Evolutionary conservation across 2,888 invertebrate species (phyloP).

Genomic region (Tillus elongatus): DNA sequence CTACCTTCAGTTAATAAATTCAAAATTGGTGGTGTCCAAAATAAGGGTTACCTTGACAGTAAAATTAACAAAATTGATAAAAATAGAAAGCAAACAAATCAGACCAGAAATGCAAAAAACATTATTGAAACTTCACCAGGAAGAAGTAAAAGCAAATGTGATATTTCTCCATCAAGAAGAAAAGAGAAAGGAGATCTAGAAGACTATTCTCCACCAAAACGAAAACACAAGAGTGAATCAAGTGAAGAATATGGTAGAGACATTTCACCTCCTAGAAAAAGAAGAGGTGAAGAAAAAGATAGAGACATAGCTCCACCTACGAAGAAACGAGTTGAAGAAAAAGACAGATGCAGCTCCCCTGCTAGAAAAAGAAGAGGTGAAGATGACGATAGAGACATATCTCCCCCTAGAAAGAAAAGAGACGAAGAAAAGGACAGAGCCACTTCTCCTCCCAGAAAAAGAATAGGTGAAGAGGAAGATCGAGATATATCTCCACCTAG

Average conservation of each 20-base stretch:
- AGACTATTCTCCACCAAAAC: constrained; percentile 41
- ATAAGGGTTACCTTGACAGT: neutral
- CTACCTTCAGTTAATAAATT: neutral
- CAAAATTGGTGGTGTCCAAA: neutral
- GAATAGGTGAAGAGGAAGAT: constrained; percentile 17
- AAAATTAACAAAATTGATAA: constrained; percentile 9
- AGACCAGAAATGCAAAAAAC: constrained; percentile 7
- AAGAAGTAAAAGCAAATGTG: neutral
- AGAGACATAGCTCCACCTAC: constrained; percentile 15
- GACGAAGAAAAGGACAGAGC: constrained; percentile 23
- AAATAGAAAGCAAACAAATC: no score
- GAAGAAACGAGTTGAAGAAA: constrained; percentile 17
- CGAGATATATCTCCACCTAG: constrained; percentile 32
- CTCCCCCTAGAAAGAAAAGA: constrained; percentile 13
- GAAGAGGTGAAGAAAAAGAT: constrained; percentile 9
- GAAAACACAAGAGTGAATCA: constrained; percentile 17
- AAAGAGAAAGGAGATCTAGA: constrained; percentile 7
- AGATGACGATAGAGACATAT: constrained; percentile 17
- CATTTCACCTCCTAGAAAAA: constrained; percentile 14
- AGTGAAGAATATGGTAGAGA: constrained; percentile 13
- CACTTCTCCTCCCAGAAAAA: constrained; percentile 27
- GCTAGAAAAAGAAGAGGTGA: constrained; percentile 25
- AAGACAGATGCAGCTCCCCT: constrained; percentile 15
- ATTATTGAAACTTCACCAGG: neutral
- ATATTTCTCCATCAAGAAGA: constrained; percentile 11